Conservation (phyloP, 2,888 invertebrate genomes). For the Trileptium ribeirensis region DNA sequence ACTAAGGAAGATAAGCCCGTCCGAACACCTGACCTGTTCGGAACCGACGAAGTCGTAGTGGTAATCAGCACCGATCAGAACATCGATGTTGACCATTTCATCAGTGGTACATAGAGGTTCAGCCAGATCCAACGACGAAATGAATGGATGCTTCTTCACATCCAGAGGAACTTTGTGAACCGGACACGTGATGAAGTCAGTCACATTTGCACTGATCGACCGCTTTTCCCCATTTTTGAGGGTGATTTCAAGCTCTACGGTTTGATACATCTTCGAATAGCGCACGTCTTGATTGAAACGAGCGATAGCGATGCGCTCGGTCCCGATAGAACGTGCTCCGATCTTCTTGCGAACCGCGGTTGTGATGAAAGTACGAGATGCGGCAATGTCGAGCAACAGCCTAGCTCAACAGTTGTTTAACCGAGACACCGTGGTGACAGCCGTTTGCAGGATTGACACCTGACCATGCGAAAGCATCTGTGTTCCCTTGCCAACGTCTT, state of each 20-base stretch:
- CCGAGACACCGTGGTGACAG: not conserved
- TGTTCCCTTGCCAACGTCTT: not conserved
- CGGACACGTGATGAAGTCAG: not conserved
- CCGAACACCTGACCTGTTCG: slow-evolving; percentile 8
- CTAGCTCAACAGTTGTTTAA: not conserved
- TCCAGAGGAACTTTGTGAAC: not conserved
- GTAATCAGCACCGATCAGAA: not conserved
- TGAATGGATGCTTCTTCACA: not conserved
- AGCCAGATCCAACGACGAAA: not conserved
- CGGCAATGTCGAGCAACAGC: not conserved
- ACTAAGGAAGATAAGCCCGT: not conserved
- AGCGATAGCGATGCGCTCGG: not conserved
- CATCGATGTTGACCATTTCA: not conserved
- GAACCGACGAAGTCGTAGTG: not conserved
- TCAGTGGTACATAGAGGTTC: not conserved
- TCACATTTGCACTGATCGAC: not conserved
- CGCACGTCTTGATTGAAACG: not conserved
- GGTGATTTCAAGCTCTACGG: not conserved
- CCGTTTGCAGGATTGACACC: slow-evolving; percentile 9
- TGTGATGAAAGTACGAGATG: not conserved
- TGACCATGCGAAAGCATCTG: slow-evolving; percentile 8
- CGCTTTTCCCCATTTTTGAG: not conserved
- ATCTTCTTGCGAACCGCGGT: not conserved
- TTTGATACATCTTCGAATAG: not conserved
- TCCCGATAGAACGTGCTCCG: not conserved